Evolutionary conservation across 2,797 vertebrate species (phyloP).

Genomic region (Chrysocyon brachyurus): DNA sequence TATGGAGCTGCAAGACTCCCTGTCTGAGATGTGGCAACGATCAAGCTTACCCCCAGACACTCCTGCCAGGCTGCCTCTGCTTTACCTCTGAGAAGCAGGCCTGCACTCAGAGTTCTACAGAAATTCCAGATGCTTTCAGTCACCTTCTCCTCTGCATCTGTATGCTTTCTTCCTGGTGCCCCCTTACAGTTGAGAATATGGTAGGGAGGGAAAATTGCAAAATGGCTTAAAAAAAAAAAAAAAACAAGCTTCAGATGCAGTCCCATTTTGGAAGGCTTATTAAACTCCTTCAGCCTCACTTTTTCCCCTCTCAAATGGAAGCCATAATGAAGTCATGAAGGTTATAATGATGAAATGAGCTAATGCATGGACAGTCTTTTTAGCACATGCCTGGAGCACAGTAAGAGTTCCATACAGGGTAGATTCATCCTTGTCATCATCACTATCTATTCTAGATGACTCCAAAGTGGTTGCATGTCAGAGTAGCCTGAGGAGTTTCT

Average conservation of each 20-base stretch:
- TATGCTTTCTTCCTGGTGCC: neutral
- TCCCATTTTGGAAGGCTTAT: neutral
- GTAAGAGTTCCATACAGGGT: neutral
- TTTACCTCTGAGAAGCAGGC: neutral
- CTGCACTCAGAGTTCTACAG: neutral
- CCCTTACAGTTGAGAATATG: neutral
- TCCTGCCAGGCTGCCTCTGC: neutral
- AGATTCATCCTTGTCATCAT: neutral
- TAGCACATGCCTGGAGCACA: neutral
- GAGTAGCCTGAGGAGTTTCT: neutral
- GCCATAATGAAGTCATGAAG: neutral
- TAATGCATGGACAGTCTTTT: neutral
- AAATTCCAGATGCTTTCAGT: slow-evolving; percentile 5
- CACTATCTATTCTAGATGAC: neutral
- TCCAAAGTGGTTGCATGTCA: neutral
- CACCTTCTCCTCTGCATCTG: neutral
- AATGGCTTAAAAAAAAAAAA: neutral
- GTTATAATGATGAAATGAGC: neutral
- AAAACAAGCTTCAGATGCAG: neutral
- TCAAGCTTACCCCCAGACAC: neutral
- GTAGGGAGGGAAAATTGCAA: neutral
- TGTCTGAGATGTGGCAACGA: neutral
- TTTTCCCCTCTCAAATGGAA: neutral
- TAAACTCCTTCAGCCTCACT: neutral
- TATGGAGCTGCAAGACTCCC: slow-evolving; percentile 42